Base-by-base conservation (phyloP, 2,113 vertebrate species). In the Tachuris rubrigastra region DNA sequence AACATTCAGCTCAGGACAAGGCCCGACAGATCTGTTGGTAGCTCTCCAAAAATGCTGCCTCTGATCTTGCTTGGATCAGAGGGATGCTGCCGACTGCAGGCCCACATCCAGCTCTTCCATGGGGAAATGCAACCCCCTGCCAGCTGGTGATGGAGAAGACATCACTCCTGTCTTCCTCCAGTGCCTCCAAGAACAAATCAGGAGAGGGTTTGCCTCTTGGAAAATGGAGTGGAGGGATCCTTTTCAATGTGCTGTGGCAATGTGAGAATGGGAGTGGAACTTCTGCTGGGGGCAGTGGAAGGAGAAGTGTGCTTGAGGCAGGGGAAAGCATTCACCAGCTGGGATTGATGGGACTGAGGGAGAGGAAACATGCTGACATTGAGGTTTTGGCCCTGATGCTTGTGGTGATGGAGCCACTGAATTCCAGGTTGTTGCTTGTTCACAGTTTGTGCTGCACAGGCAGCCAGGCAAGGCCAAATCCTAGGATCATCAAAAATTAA, bases 281-380 rank as follows among this genome's bases (percentile, higher is more conserved):
- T 46, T 21, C 71, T 74, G 69, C 10, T 0, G 0, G 12, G 55
- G 55, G 13, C 41, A 52, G 5, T 1, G 35, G 12, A 10, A 39
- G 37, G 44, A 87, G 60, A 9, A 81, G 1, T 44, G 44, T 44
- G 42, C 42, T 44, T 16, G 18, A 44, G 17, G 44, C 44, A 80
- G 59, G 35, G 69, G 35, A 62, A 24, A 37, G 15, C 6, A 1
- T 37, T 49, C 28, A 1, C 15, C 71, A 33, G 7, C 42, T 4
- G 7, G 71, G 66, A 56, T n/a, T 37, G 35, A 24, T 3, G 58
- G 58, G 12, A 2, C n/a, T 31, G 55, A 3, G 11, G 66, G 71
- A 33, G 65, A n/a, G 58, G 35, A 62, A 58, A n/a, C 66, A 7
- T 1, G 37, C 25, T 1, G 2, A 41, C 0, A 0, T 9, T 28